phyloP scores from a whole-genome alignment of 2,888 invertebrate species.

The Limulus polyphemus region DNA sequence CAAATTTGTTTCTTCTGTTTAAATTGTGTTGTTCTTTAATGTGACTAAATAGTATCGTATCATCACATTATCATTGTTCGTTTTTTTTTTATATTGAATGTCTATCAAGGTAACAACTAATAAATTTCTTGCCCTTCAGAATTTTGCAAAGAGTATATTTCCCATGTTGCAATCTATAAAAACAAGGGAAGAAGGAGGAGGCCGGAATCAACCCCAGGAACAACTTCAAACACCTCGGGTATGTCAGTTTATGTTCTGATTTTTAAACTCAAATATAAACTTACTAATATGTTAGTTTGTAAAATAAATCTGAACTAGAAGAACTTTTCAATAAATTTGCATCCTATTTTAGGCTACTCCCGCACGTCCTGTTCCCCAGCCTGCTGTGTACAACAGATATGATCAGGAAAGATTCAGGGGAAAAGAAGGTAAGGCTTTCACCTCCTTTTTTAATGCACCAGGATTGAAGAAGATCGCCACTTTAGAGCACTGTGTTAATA shows the following conservation, averaged over 20 bases:
- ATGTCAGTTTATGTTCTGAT: neutral
- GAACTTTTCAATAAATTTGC: neutral
- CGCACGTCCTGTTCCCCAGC: constrained; percentile 48
- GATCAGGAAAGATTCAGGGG: constrained; percentile 91
- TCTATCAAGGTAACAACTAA: neutral
- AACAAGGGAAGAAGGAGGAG: constrained; percentile 73
- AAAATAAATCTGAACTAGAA: neutral
- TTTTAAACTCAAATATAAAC: too few species aligned
- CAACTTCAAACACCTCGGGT: constrained; percentile 22
- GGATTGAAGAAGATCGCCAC: too few species aligned
- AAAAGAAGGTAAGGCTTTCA: constrained; percentile 57
- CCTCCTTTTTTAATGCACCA: neutral
- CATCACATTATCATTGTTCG: neutral
- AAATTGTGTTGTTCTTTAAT: too few species aligned
- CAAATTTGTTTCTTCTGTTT: too few species aligned
- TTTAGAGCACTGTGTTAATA: too few species aligned
- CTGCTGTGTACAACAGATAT: constrained; percentile 91
- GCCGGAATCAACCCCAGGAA: constrained; percentile 10
- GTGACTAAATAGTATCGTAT: neutral
- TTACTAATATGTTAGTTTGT: too few species aligned
- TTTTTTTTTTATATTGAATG: neutral
- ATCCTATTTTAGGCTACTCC: constrained; percentile 41
- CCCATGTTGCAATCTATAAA: constrained; percentile 82
- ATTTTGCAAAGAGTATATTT: constrained; percentile 83
- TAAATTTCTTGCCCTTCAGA: constrained; percentile 40